Percentiles rank a stretch among this genome's conserved stretches.
phyloP scores from a whole-genome alignment of 1,140 invertebrate genomes.

The Subanguina moxae region DNA sequence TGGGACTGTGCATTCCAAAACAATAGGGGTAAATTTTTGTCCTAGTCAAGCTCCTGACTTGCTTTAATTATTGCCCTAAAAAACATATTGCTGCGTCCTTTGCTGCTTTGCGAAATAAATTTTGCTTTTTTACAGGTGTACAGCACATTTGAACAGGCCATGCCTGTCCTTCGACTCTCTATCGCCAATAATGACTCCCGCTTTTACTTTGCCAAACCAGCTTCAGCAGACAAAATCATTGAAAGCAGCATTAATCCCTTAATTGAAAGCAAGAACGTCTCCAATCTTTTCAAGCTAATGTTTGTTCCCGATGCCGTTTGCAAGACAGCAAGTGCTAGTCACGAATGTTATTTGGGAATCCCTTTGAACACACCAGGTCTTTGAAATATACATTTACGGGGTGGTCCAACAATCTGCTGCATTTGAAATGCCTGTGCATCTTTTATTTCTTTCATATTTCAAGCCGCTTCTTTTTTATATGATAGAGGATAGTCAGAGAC shows the following conservation, averaged over 20 bases:
- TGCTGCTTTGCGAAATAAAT: too few relatives aligned
- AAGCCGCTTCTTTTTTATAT: too few relatives aligned
- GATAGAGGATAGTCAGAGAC: too few relatives aligned
- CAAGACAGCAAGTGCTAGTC: slow-evolving; percentile 61
- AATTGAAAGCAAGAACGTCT: slow-evolving; percentile 25
- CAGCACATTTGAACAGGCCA: slow-evolving; percentile 51
- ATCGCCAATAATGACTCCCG: slow-evolving; percentile 40
- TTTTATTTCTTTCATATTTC: too few relatives aligned
- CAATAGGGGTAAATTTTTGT: slow-evolving; percentile 62
- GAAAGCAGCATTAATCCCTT: slow-evolving; percentile 2
- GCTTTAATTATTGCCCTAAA: neutral
- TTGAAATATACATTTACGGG: slow-evolving; percentile 28
- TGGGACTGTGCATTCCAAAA: slow-evolving; percentile 72
- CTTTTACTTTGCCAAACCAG: slow-evolving; percentile 43
- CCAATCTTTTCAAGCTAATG: slow-evolving; percentile 65
- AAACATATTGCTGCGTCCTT: too few relatives aligned
- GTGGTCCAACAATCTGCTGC: too few relatives aligned
- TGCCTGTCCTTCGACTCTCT: slow-evolving; percentile 39
- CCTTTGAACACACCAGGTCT: slow-evolving; percentile 66
- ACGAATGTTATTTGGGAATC: slow-evolving; percentile 71
- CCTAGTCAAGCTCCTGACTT: neutral
- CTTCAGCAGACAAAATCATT: neutral
- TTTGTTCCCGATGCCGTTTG: slow-evolving; percentile 72
- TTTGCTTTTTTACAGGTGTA: slow-evolving; percentile 39
- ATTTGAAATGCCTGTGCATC: too few relatives aligned